These are phyloP conservation scores for Hucho hucho DNA, from an alignment of 2,113 vertebrate species.

Conservation along the genomic window DNA sequence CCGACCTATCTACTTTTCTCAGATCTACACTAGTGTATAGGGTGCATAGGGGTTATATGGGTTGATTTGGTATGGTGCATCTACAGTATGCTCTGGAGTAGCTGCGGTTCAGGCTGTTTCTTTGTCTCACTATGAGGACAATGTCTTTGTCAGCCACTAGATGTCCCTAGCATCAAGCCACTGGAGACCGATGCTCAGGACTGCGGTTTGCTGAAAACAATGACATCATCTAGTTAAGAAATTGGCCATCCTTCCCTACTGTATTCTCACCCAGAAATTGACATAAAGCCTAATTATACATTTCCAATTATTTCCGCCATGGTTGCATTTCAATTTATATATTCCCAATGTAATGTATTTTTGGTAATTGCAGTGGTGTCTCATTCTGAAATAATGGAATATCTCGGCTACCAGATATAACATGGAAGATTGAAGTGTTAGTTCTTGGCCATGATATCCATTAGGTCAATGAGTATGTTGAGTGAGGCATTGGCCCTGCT, in stretches of 20 bases:
- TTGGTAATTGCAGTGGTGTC: background rate
- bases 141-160: conserved; percentile 28
- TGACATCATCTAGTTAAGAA: conserved; percentile 46
- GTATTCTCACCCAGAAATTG: background rate
- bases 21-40: too few relatives aligned
- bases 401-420: background rate
- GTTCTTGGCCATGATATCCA: background rate
- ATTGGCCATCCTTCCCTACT: background rate
- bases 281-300: background rate
- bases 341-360: background rate
- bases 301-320: too few relatives aligned
- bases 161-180: conserved; percentile 43
- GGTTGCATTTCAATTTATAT: background rate
- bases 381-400: background rate
- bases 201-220: background rate
- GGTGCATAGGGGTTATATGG: too few relatives aligned
- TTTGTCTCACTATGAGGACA: conserved; percentile 22
- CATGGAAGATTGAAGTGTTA: background rate
- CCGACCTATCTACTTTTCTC: too few relatives aligned
- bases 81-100: background rate
- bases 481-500: too few relatives aligned
- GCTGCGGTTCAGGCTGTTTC: conserved; percentile 7
- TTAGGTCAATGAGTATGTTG: background rate
- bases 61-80: too few relatives aligned
- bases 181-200: background rate